These are phyloP conservation scores for Chrysotoxum bicinctum DNA, from an alignment of 2,888 invertebrate species.

Conservation along the genomic window DNA sequence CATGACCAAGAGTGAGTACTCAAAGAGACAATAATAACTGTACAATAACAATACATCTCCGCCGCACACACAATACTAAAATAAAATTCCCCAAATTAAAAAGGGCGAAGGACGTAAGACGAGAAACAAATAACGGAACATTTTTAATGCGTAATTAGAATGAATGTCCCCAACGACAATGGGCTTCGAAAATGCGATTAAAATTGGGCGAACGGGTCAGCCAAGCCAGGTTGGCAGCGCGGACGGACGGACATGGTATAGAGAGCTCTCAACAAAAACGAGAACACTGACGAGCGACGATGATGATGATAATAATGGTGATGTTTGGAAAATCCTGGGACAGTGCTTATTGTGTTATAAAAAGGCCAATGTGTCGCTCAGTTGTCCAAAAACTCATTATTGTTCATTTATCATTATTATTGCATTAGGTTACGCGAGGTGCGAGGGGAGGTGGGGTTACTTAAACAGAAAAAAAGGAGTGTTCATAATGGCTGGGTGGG, in stretches of 20 bases:
- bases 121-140: conserved; percentile 48
- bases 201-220: conserved; percentile 56
- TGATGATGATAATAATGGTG: conserved; percentile 2
- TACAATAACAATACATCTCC: conserved; percentile 44
- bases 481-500: conserved; percentile 23
- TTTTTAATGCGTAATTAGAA: conserved; percentile 72
- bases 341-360: conserved; percentile 62
- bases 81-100: conserved; percentile 32
- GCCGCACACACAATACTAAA: conserved; percentile 23
- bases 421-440: conserved; percentile 56
- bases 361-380: conserved; percentile 72
- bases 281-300: background rate
- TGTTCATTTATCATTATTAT: conserved; percentile 73
- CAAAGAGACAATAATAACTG: conserved; percentile 36
- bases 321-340: conserved; percentile 38
- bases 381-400: conserved; percentile 72
- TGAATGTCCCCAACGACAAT: conserved; percentile 66
- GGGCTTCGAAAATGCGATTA: conserved; percentile 69
- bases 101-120: conserved; percentile 23
- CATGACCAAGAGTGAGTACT: conserved; percentile 50
- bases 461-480: background rate
- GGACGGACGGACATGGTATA: background rate
- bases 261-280: background rate
- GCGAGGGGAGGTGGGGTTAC: conserved; percentile 14
- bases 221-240: background rate